Evolutionary conservation across 1,140 invertebrate species (phyloP).

Genomic region (Diuraphis noxia): DNA sequence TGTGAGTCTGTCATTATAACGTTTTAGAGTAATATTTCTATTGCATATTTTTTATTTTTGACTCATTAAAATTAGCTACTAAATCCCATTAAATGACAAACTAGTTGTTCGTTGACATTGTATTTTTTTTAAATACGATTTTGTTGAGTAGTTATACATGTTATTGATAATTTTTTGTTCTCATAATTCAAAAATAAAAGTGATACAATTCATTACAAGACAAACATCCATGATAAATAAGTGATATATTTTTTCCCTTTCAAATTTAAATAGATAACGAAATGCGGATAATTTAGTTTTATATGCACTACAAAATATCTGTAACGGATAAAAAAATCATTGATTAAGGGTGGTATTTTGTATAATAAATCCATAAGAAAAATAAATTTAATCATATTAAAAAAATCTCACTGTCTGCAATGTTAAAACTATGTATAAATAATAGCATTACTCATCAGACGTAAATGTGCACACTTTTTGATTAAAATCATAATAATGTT

Average conservation of each 20-base stretch:
- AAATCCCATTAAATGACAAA: neutral
- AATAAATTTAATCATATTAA: neutral
- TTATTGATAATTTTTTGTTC: neutral
- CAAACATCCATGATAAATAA: neutral
- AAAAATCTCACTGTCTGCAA: neutral
- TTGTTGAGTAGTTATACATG: neutral
- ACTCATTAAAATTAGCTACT: neutral
- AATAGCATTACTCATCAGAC: neutral
- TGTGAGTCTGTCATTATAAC: too few relatives aligned
- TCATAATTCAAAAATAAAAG: neutral
- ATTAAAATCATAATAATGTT: neutral
- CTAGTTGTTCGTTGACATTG: neutral
- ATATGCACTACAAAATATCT: neutral
- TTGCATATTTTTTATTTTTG: neutral
- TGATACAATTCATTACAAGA: neutral
- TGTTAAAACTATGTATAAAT: neutral
- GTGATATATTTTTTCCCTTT: neutral
- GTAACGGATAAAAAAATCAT: neutral
- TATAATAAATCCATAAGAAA: neutral
- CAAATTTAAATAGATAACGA: neutral
- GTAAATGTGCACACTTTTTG: neutral
- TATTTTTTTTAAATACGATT: neutral
- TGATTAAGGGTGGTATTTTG: neutral
- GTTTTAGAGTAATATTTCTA: too few relatives aligned
- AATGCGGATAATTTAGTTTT: neutral